Evolutionary conservation across 2,888 invertebrate species (phyloP), one percentile per base, ranked within the genome.

Genomic region (Tubulanus polymorphus): DNA sequence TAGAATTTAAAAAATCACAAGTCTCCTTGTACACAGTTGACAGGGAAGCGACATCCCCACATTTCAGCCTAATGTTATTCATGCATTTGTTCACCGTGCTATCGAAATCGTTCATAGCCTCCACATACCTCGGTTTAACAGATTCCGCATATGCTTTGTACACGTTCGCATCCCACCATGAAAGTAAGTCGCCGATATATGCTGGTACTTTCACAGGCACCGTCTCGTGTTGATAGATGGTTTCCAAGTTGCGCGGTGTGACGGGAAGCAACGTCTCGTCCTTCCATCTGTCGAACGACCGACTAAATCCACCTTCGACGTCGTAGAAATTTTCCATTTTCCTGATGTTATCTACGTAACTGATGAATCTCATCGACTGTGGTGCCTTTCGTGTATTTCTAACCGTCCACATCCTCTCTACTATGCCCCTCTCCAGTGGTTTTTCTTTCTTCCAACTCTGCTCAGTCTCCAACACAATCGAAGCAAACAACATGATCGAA

Each of bases 321-420:
- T 41, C 41, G 15, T 41, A 41, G 41, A 41, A 41, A 41, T 41
- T 41, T 41, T 41, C 41, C 41, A 41, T 41, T 23, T 41, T 41
- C 15, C 41, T 41, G 5, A 41, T 41, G 23, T 41, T 41, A 41
- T 41, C 41, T 5, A 41, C 41, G 23, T 41, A 41, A 8, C 20
- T 41, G 6, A 8, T 15, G 15, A 41, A 41, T 41, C 15, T 41
- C 41, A 41, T 8, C n/a, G 35, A 12, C 35, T 32, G 35, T 32
- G 35, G 35, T n/a, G 35, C 35, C n/a, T 32, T 32, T n/a, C n/a
- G n/a, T n/a, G n/a, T n/a, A n/a, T n/a, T n/a, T n/a, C n/a, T n/a
- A n/a, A n/a, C n/a, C n/a, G n/a, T 32, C 35, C 35, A 32, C 35
- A 32, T 12, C 10, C n/a, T n/a, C 10, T 10, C 10, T n/a, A 32